phyloP scores from a whole-genome alignment of 2,797 vertebrate species.

The Danio kyathit region DNA sequence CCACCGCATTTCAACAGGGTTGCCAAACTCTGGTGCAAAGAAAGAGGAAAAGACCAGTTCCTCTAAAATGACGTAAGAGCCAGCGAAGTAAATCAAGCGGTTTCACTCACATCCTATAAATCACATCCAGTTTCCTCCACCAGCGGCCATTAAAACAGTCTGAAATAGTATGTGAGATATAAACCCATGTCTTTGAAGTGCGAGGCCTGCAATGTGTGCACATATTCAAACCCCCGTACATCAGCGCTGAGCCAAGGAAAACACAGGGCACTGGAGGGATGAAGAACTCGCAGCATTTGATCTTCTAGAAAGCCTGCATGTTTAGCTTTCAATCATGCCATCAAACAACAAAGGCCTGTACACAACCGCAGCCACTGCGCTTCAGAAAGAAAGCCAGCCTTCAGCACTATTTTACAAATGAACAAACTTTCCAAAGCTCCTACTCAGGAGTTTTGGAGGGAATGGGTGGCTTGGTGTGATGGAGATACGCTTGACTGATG shows the following conservation, averaged over 20 bases:
- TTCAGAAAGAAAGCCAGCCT: slow-evolving; percentile 33
- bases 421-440: slow-evolving; percentile 42
- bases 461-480: background rate
- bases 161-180: slow-evolving; percentile 8
- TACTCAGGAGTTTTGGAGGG: slow-evolving; percentile 14
- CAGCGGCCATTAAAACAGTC: slow-evolving; percentile 7
- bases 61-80: slow-evolving; percentile 43
- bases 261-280: slow-evolving; percentile 15
- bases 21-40: background rate
- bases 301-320: slow-evolving; percentile 24
- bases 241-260: slow-evolving; percentile 22
- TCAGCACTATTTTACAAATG: slow-evolving; percentile 28
- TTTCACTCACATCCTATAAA: slow-evolving; percentile 25
- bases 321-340: slow-evolving; percentile 25
- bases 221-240: background rate
- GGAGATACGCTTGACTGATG: slow-evolving; percentile 2
- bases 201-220: background rate
- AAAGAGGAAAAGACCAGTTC: background rate
- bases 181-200: slow-evolving; percentile 31
- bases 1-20: background rate
- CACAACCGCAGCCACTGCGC: background rate
- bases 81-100: slow-evolving; percentile 6
- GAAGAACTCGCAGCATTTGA: slow-evolving; percentile 31
- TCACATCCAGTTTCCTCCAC: slow-evolving; percentile 29
- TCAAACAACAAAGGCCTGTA: slow-evolving; percentile 9